Conservation (phyloP, 2,888 invertebrate species). For the Lissonota sp. region DNA sequence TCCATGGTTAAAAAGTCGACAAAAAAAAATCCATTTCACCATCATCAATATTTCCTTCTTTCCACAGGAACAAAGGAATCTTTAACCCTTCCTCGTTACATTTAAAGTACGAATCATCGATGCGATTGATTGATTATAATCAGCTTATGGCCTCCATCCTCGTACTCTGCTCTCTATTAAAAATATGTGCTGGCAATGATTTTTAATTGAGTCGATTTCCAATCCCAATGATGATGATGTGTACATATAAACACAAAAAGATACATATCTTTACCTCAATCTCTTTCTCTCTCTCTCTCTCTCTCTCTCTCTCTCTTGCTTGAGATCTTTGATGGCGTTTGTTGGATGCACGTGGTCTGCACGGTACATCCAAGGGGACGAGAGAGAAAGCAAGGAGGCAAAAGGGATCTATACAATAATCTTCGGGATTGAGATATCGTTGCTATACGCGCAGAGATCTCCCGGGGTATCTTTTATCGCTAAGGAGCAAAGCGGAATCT, state of each 20-base stretch:
- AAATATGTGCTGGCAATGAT: constrained; percentile 43
- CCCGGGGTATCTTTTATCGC: constrained; percentile 62
- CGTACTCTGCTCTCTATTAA: constrained; percentile 6
- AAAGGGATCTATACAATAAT: constrained; percentile 54
- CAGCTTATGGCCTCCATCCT: neutral
- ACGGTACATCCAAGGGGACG: too few species aligned
- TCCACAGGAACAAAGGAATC: too few species aligned
- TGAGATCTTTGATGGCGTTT: too few species aligned
- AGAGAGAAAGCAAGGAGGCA: neutral
- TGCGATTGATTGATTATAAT: constrained; percentile 5
- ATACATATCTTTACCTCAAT: neutral
- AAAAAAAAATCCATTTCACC: too few species aligned
- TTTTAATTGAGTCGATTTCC: constrained; percentile 53
- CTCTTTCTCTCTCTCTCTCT: neutral
- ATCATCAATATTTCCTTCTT: too few species aligned
- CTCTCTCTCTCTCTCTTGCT: too few species aligned
- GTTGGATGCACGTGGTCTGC: too few species aligned
- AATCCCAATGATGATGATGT: constrained; percentile 36
- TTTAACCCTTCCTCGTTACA: too few species aligned
- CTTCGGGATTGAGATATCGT: constrained; percentile 61
- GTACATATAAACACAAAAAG: neutral
- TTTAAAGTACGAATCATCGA: neutral
- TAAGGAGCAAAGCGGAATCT: constrained; percentile 65
- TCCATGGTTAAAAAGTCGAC: too few species aligned
- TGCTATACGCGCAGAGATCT: constrained; percentile 33